Evolutionary conservation across 2,797 vertebrate genomes (phyloP).

Genomic region (Clamator glandarius): DNA sequence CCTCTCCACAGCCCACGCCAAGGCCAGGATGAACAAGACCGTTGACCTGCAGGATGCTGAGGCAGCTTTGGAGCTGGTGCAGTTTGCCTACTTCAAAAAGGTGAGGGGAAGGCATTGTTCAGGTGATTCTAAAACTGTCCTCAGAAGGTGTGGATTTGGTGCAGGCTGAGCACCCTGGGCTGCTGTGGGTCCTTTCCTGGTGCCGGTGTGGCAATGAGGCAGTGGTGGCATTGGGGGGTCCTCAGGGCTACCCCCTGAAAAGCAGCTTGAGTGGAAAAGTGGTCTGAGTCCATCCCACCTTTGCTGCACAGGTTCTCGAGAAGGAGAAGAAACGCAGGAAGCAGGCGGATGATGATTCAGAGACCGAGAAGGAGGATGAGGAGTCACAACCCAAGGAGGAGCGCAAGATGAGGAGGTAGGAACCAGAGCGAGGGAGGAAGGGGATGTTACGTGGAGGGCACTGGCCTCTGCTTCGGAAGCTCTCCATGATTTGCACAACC

Average conservation of each 20-base stretch:
- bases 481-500: accelerated
- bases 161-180: not conserved
- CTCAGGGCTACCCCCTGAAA: not conserved
- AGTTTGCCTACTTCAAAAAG: conserved; percentile 99
- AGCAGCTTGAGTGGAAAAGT: not conserved
- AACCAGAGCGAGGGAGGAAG: too few relatives aligned
- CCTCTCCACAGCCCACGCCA: conserved; percentile 93
- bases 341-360: conserved; percentile 75
- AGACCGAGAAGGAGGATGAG: conserved; percentile 84
- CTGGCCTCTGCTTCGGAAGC: not conserved
- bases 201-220: accelerated
- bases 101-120: conserved; percentile 51
- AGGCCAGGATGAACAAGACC: conserved; percentile 93
- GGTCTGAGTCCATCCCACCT: not conserved
- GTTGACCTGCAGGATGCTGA: conserved; percentile 92
- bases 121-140: accelerated
- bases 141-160: not conserved
- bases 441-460: accelerated
- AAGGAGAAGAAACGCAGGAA: conserved; percentile 92
- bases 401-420: conserved; percentile 83
- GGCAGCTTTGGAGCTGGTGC: conserved; percentile 93
- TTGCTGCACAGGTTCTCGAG: conserved; percentile 85
- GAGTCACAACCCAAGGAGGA: conserved; percentile 74
- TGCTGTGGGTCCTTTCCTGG: not conserved
- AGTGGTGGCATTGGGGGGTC: not conserved